These are phyloP conservation scores for Epirrhoe tristata DNA, from an alignment of 2,888 invertebrate genomes.

Conservation along the genomic window DNA sequence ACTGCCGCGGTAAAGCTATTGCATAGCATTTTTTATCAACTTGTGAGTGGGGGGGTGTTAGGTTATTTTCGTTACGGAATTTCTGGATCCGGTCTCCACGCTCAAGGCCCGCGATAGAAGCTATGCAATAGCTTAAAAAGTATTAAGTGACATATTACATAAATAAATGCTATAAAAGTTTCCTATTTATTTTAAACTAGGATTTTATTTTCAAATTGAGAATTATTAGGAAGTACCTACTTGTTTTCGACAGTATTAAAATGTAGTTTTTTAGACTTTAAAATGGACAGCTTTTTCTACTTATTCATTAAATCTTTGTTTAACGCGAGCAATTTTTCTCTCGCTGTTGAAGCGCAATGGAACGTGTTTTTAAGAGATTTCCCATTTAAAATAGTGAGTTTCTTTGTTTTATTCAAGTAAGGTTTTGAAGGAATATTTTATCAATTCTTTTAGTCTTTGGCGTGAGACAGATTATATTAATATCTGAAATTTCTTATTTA, in stretches of 20 bases:
- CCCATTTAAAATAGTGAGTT: conserved; percentile 49
- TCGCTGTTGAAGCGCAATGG: conserved; percentile 51
- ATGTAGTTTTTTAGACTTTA: conserved; percentile 40
- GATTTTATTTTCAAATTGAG: not conserved
- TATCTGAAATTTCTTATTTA: not conserved
- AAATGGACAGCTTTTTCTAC: conserved; percentile 39
- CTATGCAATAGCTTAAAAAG: no score
- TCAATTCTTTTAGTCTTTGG: conserved; percentile 57
- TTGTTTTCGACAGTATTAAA: conserved; percentile 13
- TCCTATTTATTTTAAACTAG: not conserved
- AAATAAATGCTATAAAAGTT: not conserved
- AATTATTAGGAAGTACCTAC: conserved; percentile 34
- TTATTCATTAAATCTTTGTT: conserved; percentile 52
- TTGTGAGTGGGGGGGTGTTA: no score
- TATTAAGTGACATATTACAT: no score
- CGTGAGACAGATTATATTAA: conserved; percentile 15
- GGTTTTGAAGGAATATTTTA: conserved; percentile 65
- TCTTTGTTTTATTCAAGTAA: conserved; percentile 62
- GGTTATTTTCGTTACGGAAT: no score
- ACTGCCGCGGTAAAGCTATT: no score
- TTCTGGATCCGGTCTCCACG: no score
- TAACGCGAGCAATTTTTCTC: conserved; percentile 46
- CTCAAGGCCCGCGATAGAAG: no score
- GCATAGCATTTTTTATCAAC: no score
- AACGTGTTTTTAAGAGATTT: conserved; percentile 55